Percentiles rank a stretch among this genome's conserved stretches.
Conservation (phyloP, 1,140 invertebrate genomes). For the Pseudomyrmex flavicornis region DNA sequence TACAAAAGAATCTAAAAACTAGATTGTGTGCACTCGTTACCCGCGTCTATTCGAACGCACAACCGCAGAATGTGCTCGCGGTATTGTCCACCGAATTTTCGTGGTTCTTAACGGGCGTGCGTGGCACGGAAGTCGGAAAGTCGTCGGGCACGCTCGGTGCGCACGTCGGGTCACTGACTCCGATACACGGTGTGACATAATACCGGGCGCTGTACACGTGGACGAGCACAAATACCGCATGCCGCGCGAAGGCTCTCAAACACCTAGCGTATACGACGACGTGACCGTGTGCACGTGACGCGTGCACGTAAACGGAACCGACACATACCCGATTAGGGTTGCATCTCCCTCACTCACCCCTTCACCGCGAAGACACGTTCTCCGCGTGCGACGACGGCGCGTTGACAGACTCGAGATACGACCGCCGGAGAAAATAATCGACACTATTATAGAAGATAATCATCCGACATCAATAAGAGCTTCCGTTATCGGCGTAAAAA, state of each 20-base stretch:
- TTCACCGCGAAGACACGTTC: too few relatives aligned
- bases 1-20: background rate
- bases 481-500: background rate
- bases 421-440: too few relatives aligned
- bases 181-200: conserved; percentile 70
- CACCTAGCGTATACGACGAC: too few relatives aligned
- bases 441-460: background rate
- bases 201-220: conserved; percentile 41
- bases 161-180: conserved; percentile 81
- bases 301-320: conserved; percentile 30
- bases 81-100: conserved; percentile 56
- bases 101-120: conserved; percentile 8
- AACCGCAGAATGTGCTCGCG: background rate
- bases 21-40: background rate
- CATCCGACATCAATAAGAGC: conserved; percentile 1
- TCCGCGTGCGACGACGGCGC: too few relatives aligned
- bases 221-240: conserved; percentile 28
- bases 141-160: conserved; percentile 78
- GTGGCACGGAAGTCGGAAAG: conserved; percentile 65
- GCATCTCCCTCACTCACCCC: background rate
- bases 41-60: too few relatives aligned
- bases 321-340: conserved; percentile 7
- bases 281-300: conserved; percentile 24
- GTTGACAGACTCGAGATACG: too few relatives aligned
- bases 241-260: background rate